Percentiles rank a stretch among this genome's conserved stretches.
Conservation (phyloP, 1,140 invertebrate genomes). For the Aphis gossypii region DNA sequence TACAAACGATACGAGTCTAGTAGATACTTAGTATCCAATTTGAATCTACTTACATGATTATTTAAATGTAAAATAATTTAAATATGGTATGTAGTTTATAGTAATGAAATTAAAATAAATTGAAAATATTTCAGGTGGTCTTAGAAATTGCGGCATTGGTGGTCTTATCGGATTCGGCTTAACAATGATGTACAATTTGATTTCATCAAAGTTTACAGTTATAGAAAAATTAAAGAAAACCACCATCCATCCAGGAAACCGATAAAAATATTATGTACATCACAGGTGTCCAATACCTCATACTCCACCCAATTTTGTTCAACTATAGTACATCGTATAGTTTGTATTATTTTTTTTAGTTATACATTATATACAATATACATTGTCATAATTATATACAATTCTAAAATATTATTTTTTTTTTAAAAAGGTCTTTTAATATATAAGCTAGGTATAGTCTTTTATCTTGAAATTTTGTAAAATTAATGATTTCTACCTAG, state of each 20-base stretch:
- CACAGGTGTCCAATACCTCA: not conserved
- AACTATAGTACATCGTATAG: not conserved
- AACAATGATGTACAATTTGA: slow-evolving; percentile 72
- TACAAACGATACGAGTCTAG: no score
- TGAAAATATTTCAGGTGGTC: slow-evolving; percentile 71
- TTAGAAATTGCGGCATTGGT: slow-evolving; percentile 75
- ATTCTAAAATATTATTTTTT: no score
- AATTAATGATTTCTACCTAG: not conserved
- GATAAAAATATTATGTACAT: not conserved
- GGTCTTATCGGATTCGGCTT: slow-evolving; percentile 76
- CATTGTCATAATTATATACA: no score
- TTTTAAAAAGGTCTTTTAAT: no score
- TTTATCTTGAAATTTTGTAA: not conserved
- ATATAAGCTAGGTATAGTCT: no score
- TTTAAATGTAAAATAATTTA: not conserved
- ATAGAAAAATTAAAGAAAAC: slow-evolving; percentile 49
- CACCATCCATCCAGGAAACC: not conserved
- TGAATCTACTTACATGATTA: no score
- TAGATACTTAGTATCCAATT: no score
- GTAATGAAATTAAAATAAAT: not conserved
- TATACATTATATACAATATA: no score
- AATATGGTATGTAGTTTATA: not conserved
- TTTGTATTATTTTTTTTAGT: no score
- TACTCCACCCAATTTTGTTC: not conserved
- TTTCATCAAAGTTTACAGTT: slow-evolving; percentile 69